Conservation (phyloP, 2,797 vertebrate genomes). For the Hephaestus fuliginosus region DNA sequence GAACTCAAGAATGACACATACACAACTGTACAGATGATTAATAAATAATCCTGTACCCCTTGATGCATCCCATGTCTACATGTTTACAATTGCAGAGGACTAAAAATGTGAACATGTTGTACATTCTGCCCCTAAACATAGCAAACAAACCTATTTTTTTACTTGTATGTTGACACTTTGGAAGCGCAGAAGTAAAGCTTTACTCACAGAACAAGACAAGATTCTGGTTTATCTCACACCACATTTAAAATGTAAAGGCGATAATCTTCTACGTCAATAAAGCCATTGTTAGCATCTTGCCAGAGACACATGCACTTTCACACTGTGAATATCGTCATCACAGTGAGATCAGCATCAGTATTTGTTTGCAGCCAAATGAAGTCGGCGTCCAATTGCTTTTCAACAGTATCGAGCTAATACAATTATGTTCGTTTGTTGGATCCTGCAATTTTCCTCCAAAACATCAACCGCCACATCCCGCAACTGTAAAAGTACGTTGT, state of each 20-base stretch:
- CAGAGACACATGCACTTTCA: background rate
- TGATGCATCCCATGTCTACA: conserved; percentile 29
- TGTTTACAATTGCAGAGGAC: conserved; percentile 39
- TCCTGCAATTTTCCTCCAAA: background rate
- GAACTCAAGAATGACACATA: background rate
- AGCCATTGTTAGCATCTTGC: background rate
- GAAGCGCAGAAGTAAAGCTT: background rate
- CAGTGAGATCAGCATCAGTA: background rate
- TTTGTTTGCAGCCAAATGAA: background rate
- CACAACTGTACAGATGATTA: background rate
- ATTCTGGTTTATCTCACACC: background rate
- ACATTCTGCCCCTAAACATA: background rate
- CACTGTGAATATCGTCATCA: background rate
- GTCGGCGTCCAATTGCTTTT: background rate
- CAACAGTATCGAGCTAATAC: background rate
- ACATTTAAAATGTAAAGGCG: background rate
- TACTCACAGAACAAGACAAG: background rate
- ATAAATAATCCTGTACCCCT: conserved; percentile 14
- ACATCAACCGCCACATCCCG: background rate
- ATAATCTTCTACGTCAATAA: background rate
- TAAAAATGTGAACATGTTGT: background rate
- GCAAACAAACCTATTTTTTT: background rate
- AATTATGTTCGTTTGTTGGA: background rate
- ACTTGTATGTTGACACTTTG: background rate
- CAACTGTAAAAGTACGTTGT: conserved; percentile 9